A percentile compares a stretch with the other conserved stretches of the same genome.
Evolutionary conservation across 2,113 vertebrate genomes (phyloP).

Genomic region (Lutjanus erythropterus): DNA sequence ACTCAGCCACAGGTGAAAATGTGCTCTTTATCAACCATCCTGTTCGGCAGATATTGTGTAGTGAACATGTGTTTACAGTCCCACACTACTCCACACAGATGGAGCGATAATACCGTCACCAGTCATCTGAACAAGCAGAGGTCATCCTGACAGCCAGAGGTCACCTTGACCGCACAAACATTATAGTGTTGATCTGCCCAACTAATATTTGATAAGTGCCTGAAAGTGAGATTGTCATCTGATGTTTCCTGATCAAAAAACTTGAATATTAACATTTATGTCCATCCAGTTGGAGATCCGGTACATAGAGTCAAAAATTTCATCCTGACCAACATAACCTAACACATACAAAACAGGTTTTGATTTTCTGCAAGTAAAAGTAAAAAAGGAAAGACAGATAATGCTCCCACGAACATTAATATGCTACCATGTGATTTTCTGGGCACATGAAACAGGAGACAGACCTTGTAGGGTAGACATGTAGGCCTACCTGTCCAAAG

Average conservation of each 20-base stretch:
- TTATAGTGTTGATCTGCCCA: neutral
- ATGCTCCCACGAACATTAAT: too few species aligned
- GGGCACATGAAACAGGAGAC: too few species aligned
- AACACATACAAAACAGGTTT: neutral
- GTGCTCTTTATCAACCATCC: neutral
- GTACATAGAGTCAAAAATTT: neutral
- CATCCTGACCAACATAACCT: neutral
- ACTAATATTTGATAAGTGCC: neutral
- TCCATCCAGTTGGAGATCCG: neutral
- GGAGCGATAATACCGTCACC: neutral
- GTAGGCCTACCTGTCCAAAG: too few species aligned
- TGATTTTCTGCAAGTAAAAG: neutral
- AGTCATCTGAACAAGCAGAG: conserved; percentile 34
- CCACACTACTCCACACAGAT: conserved; percentile 22
- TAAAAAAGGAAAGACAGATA: neutral
- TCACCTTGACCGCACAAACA: conserved; percentile 29
- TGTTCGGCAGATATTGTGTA: conserved; percentile 10
- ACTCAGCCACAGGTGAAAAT: conserved; percentile 2
- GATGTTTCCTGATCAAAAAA: too few species aligned
- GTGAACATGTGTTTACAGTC: conserved; percentile 43
- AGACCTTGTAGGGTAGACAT: too few species aligned
- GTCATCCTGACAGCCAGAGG: conserved; percentile 42
- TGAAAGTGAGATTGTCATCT: neutral
- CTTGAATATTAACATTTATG: neutral
- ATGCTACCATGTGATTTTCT: too few species aligned